Conservation (phyloP, 2,797 vertebrate genomes). For the Artibeus lituratus region DNA sequence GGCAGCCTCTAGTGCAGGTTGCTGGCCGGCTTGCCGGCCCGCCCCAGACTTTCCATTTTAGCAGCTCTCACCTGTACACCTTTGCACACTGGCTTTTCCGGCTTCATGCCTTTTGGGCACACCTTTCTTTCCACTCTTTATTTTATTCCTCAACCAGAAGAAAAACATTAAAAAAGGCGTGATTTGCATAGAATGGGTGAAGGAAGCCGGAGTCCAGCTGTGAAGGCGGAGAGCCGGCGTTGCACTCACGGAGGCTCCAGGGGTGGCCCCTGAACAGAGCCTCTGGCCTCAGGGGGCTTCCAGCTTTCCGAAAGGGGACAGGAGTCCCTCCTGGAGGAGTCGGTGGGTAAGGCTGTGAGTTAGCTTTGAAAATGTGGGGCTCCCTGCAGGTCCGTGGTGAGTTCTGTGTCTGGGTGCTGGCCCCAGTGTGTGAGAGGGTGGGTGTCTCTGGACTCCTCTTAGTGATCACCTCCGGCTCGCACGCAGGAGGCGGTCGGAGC, state of each 20-base stretch:
- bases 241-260: rapidly evolving
- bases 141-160: neutral
- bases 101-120: neutral
- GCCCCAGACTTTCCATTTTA: neutral
- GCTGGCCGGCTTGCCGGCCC: neutral
- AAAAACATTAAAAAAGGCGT: neutral
- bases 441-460: neutral
- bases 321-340: neutral
- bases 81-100: neutral
- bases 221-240: too few species aligned
- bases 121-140: neutral
- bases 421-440: rapidly evolving
- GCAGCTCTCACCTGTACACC: neutral
- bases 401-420: neutral
- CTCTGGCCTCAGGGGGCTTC: neutral
- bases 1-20: neutral
- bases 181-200: neutral
- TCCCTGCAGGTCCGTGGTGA: too few species aligned
- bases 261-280: neutral
- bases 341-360: rapidly evolving
- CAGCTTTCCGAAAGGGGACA: neutral
- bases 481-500: neutral
- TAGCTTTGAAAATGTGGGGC: neutral
- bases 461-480: neutral
- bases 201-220: too few species aligned